Conservation (phyloP, 2,797 vertebrate species). For the Ceyx erithaca region DNA sequence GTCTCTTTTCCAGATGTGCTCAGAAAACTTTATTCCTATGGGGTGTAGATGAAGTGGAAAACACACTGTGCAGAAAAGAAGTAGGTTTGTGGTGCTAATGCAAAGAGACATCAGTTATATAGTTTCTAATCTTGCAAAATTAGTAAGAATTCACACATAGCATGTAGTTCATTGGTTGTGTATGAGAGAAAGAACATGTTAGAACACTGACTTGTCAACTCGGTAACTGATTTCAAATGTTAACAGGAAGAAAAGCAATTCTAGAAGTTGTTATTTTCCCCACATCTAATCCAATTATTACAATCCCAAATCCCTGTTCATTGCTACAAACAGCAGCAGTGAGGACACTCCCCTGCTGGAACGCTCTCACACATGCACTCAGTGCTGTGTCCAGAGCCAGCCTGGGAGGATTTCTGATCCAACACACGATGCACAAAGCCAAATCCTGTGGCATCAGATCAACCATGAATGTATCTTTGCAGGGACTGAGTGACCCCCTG, state of each 20-base stretch:
- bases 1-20: not conserved
- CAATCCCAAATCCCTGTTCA: not conserved
- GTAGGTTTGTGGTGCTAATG: accelerated
- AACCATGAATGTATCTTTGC: accelerated
- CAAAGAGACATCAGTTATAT: not conserved
- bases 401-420: not conserved
- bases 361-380: not conserved
- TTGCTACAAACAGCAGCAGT: not conserved
- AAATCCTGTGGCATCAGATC: accelerated
- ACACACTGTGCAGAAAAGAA: not conserved
- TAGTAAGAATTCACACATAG: not conserved
- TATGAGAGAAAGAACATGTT: accelerated
- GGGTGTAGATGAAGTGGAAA: not conserved
- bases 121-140: not conserved
- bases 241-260: not conserved
- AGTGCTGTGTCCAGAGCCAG: not conserved
- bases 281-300: not conserved
- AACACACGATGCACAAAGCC: not conserved
- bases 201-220: not conserved
- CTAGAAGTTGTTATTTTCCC: not conserved
- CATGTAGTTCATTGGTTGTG: not conserved
- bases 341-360: not conserved
- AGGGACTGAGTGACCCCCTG: accelerated
- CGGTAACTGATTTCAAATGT: not conserved
- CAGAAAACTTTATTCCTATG: not conserved